Evolutionary conservation across 30 jellyfish, hydroid and myxozoan species (phyloP).

Genomic region (Aurelia sp.): DNA sequence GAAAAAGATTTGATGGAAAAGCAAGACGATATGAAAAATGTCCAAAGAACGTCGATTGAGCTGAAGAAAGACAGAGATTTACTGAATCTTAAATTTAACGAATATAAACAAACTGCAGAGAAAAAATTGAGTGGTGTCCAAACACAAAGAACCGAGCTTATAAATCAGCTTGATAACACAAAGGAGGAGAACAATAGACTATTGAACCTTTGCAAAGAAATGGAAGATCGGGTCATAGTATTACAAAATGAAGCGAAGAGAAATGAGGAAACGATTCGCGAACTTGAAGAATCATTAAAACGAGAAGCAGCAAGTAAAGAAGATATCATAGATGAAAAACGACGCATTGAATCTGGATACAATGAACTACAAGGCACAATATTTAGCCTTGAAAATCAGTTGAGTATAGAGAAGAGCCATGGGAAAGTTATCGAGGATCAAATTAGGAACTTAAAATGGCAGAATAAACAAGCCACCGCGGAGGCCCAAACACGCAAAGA

Average conservation of each 20-base stretch:
- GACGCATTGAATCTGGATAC: slow-evolving; percentile 24
- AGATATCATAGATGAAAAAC: slow-evolving; percentile 2
- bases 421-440: slow-evolving; percentile 52
- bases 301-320: background rate
- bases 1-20: slow-evolving; percentile 8
- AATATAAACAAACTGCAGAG: slow-evolving; percentile 32
- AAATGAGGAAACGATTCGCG: background rate
- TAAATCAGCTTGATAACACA: background rate
- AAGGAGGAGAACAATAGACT: slow-evolving; percentile 7
- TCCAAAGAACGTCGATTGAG: slow-evolving; percentile 15
- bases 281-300: slow-evolving; percentile 1
- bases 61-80: slow-evolving; percentile 44
- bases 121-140: background rate
- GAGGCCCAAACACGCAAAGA: slow-evolving; percentile 36
- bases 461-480: slow-evolving; percentile 42
- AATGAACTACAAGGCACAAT: slow-evolving; percentile 54
- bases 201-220: background rate
- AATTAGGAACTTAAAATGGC: slow-evolving; percentile 53
- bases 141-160: background rate
- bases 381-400: slow-evolving; percentile 57
- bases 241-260: background rate
- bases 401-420: slow-evolving; percentile 58
- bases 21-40: slow-evolving; percentile 10
- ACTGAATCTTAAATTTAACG: slow-evolving; percentile 2
- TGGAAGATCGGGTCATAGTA: background rate